Evolutionary conservation across 2,888 invertebrate genomes (phyloP).

Genomic region (Dynastes tityus): DNA sequence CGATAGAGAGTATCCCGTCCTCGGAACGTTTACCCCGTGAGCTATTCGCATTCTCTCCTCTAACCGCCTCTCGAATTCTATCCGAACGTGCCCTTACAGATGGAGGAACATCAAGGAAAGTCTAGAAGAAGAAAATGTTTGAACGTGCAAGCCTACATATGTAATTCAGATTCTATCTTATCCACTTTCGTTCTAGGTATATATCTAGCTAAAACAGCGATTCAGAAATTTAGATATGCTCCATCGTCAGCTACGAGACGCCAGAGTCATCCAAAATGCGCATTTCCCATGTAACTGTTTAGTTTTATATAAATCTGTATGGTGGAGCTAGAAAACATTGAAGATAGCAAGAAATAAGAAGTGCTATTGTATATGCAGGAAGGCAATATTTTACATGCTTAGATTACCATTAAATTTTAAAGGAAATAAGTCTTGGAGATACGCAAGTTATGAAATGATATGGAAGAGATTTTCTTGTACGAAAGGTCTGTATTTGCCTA

Average conservation of each 20-base stretch:
- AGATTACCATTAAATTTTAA: no score
- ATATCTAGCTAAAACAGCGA: background rate
- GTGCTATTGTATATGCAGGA: no score
- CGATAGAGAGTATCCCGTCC: constrained; percentile 26
- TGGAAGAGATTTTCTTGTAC: no score
- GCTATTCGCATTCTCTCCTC: background rate
- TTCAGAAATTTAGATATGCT: constrained; percentile 1
- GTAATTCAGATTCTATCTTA: constrained; percentile 9
- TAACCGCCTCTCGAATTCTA: no score
- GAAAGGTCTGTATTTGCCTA: no score
- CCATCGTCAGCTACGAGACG: no score
- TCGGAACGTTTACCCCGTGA: constrained; percentile 33
- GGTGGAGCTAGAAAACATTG: no score
- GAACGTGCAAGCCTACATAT: background rate
- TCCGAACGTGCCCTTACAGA: background rate
- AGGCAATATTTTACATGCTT: no score
- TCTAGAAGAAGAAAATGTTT: background rate
- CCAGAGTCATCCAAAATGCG: background rate
- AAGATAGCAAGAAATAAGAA: no score
- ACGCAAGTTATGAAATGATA: no score
- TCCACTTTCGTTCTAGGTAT: background rate
- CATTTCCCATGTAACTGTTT: background rate
- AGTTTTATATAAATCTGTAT: no score
- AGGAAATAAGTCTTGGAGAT: no score
- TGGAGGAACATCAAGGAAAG: background rate